Evolutionary conservation across 2,113 vertebrate genomes (phyloP).

Genomic region (Semnornis frantzii): DNA sequence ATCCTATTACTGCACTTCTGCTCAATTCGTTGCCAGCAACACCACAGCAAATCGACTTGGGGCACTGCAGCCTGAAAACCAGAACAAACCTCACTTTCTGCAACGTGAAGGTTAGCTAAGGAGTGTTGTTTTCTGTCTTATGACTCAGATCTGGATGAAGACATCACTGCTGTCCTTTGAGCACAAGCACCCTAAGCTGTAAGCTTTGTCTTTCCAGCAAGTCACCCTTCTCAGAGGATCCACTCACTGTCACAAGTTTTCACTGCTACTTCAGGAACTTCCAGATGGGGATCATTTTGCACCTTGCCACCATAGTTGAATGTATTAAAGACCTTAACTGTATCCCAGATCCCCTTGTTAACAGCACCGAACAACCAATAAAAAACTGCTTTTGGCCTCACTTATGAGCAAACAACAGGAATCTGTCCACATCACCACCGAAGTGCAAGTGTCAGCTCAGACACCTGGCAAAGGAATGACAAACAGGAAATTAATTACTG

Average conservation of each 20-base stretch:
- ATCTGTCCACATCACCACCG: background rate
- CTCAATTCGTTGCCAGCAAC: background rate
- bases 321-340: background rate
- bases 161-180: background rate
- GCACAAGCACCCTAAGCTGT: background rate
- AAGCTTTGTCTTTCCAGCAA: background rate
- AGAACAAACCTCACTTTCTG: background rate
- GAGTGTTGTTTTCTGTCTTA: background rate
- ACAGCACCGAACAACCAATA: background rate
- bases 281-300: background rate
- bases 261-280: background rate
- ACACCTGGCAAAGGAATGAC: background rate
- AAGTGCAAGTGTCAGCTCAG: background rate
- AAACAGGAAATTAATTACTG: background rate
- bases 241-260: background rate
- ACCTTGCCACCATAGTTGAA: background rate
- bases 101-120: background rate
- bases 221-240: background rate
- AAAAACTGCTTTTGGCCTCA: background rate
- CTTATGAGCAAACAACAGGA: background rate
- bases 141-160: background rate
- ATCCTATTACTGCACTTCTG: conserved; percentile 39
- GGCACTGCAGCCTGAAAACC: background rate
- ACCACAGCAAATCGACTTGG: background rate
- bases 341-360: background rate